Percentiles rank a stretch among this genome's conserved stretches.
phyloP scores from a whole-genome alignment of 2,888 invertebrate species.

The Drosophila aldrichi region DNA sequence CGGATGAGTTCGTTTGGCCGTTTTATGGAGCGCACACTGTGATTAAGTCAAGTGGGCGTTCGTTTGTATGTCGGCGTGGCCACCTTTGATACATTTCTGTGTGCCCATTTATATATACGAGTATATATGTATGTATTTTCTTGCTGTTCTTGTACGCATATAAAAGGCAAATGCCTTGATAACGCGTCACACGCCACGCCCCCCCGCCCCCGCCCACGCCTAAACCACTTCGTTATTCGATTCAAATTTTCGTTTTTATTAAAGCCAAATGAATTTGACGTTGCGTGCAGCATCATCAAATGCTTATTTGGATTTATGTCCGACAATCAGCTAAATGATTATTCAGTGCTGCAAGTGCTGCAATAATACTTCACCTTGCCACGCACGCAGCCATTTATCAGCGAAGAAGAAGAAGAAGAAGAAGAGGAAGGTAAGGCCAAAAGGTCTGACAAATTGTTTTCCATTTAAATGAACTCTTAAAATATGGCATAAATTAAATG shows the following conservation, averaged over 20 bases:
- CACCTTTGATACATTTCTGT: constrained; percentile 59
- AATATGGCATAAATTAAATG: constrained; percentile 38
- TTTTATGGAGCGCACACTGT: constrained; percentile 35
- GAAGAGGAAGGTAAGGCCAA: neutral
- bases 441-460: constrained; percentile 28
- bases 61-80: constrained; percentile 43
- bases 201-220: constrained; percentile 8
- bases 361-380: constrained; percentile 28
- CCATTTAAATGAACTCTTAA: constrained; percentile 39
- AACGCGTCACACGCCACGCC: constrained; percentile 5
- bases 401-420: too few species aligned
- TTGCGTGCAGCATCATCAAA: constrained; percentile 37
- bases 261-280: constrained; percentile 53
- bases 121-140: neutral
- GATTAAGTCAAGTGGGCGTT: constrained; percentile 76
- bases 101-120: constrained; percentile 31
- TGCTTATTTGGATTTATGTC: constrained; percentile 53
- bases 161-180: constrained; percentile 23
- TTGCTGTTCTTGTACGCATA: constrained; percentile 9
- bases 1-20: constrained; percentile 50
- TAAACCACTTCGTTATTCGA: constrained; percentile 52
- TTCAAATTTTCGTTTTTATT: constrained; percentile 61
- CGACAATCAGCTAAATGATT: constrained; percentile 47
- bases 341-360: constrained; percentile 41
- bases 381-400: constrained; percentile 46